Evolutionary conservation across 2,888 invertebrate genomes (phyloP), one percentile per base, ranked within the genome.

Genomic region (Drosophila neonasuta): DNA sequence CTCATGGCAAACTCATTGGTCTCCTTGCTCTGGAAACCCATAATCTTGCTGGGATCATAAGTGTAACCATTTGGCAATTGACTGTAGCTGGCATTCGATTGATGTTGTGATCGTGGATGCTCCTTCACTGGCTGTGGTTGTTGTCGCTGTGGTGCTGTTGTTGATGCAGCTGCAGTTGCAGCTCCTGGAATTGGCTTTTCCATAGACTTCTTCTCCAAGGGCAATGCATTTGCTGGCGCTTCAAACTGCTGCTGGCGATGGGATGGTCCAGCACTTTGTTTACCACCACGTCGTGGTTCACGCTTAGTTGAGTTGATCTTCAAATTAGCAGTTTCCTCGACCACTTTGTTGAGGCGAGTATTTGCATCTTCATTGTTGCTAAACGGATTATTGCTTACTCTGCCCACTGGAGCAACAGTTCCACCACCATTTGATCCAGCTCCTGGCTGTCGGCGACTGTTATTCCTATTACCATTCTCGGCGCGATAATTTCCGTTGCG

Each of bases 1-100:
- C 88, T 90, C 88, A 91, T 87, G 13, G 91, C 91, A 68, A 90
- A 90, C 49, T 91, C 91, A 69, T 91, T 91, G 2, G 91, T 88
- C 65, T 91, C 91, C 62, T 91, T 91, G 54, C 88, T 90, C 68
- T 91, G 91, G 65, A 91, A 91, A 34, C 91, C 91, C 70, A 91
- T 89, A 11, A 91, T 91, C 75, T 91, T 91, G 68, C 88, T 90
- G 10, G 91, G 90, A 82, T 91, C 91, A 69, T 90, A 91, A 0
- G 87, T 86, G 67, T 88, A 90, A 15, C 90, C 91, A 57, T 91
- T 90, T 32, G 89, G 80, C 61, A 79, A 79, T 50, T 77, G 79
- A 49, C 67, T 86, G 72, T 64, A 68, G 64, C 63, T 74, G 49
- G 66, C 67, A 66, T 67, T 80, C 39, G 77, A 70, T 55, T 81